Conservation (phyloP, 2,113 vertebrate species). For the Grammomys dolichurus region DNA sequence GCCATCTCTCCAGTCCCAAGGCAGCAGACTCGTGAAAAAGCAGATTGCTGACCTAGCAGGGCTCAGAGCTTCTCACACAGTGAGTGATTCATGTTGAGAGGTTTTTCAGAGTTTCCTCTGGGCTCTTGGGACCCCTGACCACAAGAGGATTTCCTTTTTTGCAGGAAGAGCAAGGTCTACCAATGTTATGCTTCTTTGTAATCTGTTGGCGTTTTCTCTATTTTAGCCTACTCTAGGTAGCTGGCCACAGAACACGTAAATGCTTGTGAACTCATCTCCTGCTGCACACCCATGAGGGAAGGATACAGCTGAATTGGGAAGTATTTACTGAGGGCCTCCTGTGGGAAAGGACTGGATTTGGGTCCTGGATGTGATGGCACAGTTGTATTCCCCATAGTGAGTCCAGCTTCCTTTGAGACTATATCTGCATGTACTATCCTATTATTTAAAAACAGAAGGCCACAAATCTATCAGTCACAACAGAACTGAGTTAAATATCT, state of each 20-base stretch:
- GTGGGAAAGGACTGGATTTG: not conserved
- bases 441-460: not conserved
- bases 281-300: not conserved
- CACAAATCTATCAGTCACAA: not conserved
- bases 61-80: not conserved
- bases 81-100: conserved; percentile 55
- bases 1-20: not conserved
- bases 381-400: not conserved
- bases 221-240: conserved; percentile 14
- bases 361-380: not conserved
- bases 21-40: conserved; percentile 44
- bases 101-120: conserved; percentile 42
- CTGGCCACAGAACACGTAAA: not conserved
- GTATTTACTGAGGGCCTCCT: not conserved
- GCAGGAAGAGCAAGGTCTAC: not conserved
- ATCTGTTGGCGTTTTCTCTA: not conserved
- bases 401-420: not conserved
- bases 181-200: not conserved
- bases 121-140: conserved; percentile 11
- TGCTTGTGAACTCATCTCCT: not conserved
- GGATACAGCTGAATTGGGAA: not conserved
- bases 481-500: not conserved
- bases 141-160: conserved; percentile 43
- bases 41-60: not conserved
- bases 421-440: not conserved